Percentiles rank a stretch among this genome's conserved stretches.
Conservation (phyloP, 2,888 invertebrate genomes). For the Drosophila paramelanica region DNA sequence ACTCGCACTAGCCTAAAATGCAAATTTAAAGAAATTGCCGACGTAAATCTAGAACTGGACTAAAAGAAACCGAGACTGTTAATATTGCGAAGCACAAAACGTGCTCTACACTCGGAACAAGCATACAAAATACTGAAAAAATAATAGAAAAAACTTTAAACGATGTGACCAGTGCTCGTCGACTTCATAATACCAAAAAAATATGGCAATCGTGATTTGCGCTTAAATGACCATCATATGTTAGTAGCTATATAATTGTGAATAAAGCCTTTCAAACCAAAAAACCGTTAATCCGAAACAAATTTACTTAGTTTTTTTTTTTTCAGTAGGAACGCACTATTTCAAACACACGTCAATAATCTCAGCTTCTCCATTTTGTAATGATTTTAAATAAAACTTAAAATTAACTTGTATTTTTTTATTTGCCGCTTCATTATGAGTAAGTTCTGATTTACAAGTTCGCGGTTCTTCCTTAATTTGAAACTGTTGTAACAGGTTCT, state of each 20-base stretch:
- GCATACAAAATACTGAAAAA: slow-evolving; percentile 41
- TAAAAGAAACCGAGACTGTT: slow-evolving; percentile 31
- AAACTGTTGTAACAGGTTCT: slow-evolving; percentile 9
- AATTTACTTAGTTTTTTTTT: slow-evolving; percentile 1
- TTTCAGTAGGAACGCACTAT: background rate
- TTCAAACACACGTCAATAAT: background rate
- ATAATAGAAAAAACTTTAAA: background rate
- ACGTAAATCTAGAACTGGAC: slow-evolving; percentile 22
- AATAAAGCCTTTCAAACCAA: background rate
- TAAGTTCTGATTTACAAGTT: slow-evolving; percentile 27
- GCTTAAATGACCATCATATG: background rate
- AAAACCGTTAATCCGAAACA: slow-evolving; percentile 3
- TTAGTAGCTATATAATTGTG: background rate
- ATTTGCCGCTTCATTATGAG: slow-evolving; percentile 42
- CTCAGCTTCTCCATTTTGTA: background rate
- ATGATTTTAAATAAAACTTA: background rate
- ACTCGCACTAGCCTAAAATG: background rate
- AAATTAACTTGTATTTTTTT: slow-evolving; percentile 16
- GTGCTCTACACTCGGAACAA: slow-evolving; percentile 6
- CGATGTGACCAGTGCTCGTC: slow-evolving; percentile 31
- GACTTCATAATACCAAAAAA: slow-evolving; percentile 14
- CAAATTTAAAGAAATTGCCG: slow-evolving; percentile 5
- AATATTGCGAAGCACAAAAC: background rate
- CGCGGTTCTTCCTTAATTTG: background rate
- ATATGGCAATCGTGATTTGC: background rate